Base-by-base conservation (phyloP, 2,888 invertebrate species). In the Heliconius hortense region DNA sequence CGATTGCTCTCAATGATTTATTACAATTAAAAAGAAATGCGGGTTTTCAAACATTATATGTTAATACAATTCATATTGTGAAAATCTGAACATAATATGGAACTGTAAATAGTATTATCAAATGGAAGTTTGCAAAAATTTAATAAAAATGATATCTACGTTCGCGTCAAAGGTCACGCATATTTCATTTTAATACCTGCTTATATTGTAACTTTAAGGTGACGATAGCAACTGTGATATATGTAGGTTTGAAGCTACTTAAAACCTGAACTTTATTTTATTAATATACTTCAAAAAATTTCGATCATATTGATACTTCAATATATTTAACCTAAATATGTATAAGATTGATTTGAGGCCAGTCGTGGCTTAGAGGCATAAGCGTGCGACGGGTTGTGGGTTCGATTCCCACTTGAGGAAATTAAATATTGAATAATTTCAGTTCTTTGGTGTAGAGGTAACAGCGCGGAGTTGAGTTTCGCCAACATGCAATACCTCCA, bases 71-170 rank as follows among this genome's bases (percentile, higher is more conserved):
- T 56, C 10, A n/a, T 56, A 56, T n/a, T 56, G 15, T 56, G 10
- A n/a, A 56, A n/a, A 56, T 0, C 10, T 10, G 35, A 35, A 35
- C 8, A 56, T 56, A 56, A n/a, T n/a, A 56, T n/a, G n/a, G 21
- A n/a, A 56, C 5, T 0, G 59, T 59, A 24, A 13, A 66, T 39
- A 39, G 13, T 64, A 39, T 39, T 64, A 35, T 31, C 13, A 66
- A 35, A 64, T 8, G 11, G 8, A 13, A 66, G 39, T 66, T 66
- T n/a, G 7, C 24, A n/a, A 56, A 69, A 31, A 69, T 69, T 53
- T 56, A 31, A 69, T 69, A 56, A 69, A 69, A 39, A 66, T 66
- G 39, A 24, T 64, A 64, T 68, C 68, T 56, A 15, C 69, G 53
- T 53, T 13, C 53, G 68, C 31, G 28, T 69, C 53, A 69, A 68